Evolutionary conservation across 2,888 invertebrate species (phyloP).

Genomic region (Perizoma flavofasciatum): DNA sequence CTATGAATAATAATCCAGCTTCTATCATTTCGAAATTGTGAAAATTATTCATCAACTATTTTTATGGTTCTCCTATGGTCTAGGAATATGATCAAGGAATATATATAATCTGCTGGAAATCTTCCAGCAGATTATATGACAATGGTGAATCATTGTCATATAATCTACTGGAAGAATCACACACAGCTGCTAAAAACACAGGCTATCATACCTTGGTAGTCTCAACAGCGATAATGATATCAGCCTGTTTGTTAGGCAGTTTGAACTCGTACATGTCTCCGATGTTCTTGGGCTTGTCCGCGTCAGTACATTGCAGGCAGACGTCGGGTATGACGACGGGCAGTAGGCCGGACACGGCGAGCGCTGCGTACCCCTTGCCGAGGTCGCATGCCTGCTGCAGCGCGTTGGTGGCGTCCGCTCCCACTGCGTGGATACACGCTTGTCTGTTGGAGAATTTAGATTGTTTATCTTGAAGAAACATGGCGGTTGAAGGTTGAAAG

Average conservation of each 20-base stretch:
- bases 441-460: conserved; percentile 68
- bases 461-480: not conserved
- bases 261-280: conserved; percentile 87
- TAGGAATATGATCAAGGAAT: no score
- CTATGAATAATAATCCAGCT: no score
- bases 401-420: conserved; percentile 62
- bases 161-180: not conserved
- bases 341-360: conserved; percentile 84
- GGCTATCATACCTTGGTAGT: conserved; percentile 59
- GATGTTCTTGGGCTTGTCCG: conserved; percentile 67
- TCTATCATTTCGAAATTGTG: no score
- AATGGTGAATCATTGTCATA: no score
- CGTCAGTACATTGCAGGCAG: conserved; percentile 85
- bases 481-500: no score
- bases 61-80: no score
- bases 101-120: no score
- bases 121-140: no score
- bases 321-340: conserved; percentile 85
- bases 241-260: conserved; percentile 89
- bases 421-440: conserved; percentile 89
- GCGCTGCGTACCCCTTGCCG: conserved; percentile 86
- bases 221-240: conserved; percentile 91
- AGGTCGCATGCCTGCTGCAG: conserved; percentile 86
- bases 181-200: not conserved
- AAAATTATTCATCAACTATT: no score